These are phyloP conservation scores for Todiramphus saurophagus DNA, from an alignment of 2,113 vertebrate genomes.

Conservation along the genomic window DNA sequence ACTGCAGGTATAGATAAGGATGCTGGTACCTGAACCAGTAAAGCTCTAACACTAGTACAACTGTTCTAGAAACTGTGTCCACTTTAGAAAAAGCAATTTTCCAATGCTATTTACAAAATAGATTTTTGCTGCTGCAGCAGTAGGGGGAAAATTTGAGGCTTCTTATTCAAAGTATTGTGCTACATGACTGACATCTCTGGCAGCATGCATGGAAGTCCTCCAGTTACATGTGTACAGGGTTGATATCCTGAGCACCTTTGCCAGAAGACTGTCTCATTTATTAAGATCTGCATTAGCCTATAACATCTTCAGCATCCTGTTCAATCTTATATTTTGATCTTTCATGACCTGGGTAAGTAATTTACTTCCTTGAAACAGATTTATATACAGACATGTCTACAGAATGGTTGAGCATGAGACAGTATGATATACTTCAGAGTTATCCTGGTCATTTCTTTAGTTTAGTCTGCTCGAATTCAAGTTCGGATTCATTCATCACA, in stretches of 20 bases:
- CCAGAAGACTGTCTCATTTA: background rate
- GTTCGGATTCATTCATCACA: accelerated
- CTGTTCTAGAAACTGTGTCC: background rate
- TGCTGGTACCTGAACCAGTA: background rate
- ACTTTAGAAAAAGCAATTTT: background rate
- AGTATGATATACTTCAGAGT: background rate
- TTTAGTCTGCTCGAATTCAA: background rate
- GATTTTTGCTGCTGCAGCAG: background rate
- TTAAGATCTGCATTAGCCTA: background rate
- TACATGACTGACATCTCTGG: background rate
- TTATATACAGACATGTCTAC: background rate
- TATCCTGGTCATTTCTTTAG: background rate
- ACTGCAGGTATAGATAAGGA: background rate
- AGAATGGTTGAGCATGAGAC: background rate
- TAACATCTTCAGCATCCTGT: background rate
- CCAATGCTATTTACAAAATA: background rate
- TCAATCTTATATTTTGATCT: background rate
- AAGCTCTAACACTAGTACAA: background rate
- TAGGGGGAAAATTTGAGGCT: background rate
- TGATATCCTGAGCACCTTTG: background rate
- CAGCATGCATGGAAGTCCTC: background rate
- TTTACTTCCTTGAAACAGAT: background rate
- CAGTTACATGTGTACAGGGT: accelerated
- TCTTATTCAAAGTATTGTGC: background rate
- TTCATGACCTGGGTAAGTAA: background rate